Conservation (phyloP, 2,888 invertebrate species). For the Melieria crassipennis region DNA sequence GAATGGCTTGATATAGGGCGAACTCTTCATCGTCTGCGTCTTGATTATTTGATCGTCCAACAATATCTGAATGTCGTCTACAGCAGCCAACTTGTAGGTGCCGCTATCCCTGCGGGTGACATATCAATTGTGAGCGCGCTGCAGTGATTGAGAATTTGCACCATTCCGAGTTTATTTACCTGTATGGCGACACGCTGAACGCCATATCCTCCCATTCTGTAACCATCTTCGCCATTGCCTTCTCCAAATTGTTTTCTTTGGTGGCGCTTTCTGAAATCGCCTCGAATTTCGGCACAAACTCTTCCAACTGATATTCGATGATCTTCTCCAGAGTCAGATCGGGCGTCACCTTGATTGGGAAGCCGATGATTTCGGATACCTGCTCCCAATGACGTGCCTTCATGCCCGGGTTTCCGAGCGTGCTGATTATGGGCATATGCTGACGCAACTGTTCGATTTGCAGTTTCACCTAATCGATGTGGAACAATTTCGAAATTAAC, state of each 20-base stretch:
- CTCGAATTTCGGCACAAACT: conserved; percentile 90
- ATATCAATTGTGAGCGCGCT: conserved; percentile 36
- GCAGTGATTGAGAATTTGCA: background rate
- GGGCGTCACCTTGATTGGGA: conserved; percentile 86
- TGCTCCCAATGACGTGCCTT: conserved; percentile 93
- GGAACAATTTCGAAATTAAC: background rate
- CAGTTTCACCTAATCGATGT: conserved; percentile 54
- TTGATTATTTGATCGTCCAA: conserved; percentile 96
- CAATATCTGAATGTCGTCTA: conserved; percentile 93
- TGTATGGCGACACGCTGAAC: conserved; percentile 79
- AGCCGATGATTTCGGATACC: conserved; percentile 94
- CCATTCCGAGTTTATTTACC: conserved; percentile 46
- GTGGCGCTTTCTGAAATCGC: conserved; percentile 93
- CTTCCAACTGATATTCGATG: conserved; percentile 88
- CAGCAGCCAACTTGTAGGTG: conserved; percentile 86
- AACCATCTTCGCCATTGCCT: conserved; percentile 88
- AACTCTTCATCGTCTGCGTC: conserved; percentile 97
- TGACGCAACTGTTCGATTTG: conserved; percentile 87
- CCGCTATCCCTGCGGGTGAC: conserved; percentile 77
- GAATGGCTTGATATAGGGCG: conserved; percentile 95
- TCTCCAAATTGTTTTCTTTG: conserved; percentile 94
- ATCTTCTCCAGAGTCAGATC: conserved; percentile 85
- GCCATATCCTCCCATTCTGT: conserved; percentile 87
- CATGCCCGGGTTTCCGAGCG: conserved; percentile 94
- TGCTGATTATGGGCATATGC: conserved; percentile 91